phyloP scores from a whole-genome alignment of 2,797 vertebrate genomes.

The Oreortyx pictus region DNA sequence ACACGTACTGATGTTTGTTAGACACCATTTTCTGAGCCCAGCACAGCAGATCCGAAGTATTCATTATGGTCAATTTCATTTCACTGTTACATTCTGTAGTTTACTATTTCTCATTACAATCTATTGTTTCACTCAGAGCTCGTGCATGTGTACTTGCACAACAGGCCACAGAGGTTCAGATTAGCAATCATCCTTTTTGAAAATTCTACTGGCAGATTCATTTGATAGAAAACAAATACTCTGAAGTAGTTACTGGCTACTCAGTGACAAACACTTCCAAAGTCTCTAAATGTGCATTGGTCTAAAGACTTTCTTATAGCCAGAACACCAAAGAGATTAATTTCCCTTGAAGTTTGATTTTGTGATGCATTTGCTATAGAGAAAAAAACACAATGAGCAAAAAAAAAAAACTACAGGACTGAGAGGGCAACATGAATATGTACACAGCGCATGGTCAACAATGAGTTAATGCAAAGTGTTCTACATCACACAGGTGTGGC shows the following conservation, averaged over 20 bases:
- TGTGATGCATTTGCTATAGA: background rate
- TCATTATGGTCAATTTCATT: background rate
- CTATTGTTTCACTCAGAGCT: background rate
- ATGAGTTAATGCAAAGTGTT: background rate
- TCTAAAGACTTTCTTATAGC: background rate
- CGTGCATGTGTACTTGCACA: background rate
- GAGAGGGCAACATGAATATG: rapidly evolving
- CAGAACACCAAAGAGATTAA: background rate
- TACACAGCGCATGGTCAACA: rapidly evolving
- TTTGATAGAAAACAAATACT: background rate
- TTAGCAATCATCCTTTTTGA: background rate
- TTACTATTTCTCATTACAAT: slow-evolving; percentile 2
- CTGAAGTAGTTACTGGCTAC: background rate
- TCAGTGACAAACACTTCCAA: background rate
- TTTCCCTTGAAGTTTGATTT: background rate
- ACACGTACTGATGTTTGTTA: rapidly evolving
- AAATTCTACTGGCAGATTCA: background rate
- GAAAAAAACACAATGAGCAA: background rate
- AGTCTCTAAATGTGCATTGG: rapidly evolving
- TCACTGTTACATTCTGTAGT: background rate
- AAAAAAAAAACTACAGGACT: too few species aligned
- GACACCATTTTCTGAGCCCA: background rate
- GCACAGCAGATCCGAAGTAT: background rate
- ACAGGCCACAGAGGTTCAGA: background rate
- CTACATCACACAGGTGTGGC: background rate